A percentile compares a stretch with the other conserved stretches of the same genome.
phyloP scores from a whole-genome alignment of 1,140 invertebrate genomes.

The Battus philenor region DNA sequence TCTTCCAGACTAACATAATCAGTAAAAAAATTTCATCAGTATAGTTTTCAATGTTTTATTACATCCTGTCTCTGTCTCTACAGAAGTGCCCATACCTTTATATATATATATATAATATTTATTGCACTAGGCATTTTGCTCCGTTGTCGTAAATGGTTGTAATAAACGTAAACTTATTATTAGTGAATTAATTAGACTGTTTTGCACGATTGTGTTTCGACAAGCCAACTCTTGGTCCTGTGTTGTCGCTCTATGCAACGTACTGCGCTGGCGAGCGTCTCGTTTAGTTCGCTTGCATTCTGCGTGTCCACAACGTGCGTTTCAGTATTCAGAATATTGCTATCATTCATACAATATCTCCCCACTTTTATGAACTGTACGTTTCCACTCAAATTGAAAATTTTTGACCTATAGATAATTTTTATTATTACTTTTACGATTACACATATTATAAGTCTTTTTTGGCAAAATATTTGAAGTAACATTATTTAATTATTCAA shows the following conservation, averaged over 20 bases:
- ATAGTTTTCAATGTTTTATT: slow-evolving; percentile 51
- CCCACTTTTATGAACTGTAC: slow-evolving; percentile 42
- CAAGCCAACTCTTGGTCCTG: neutral
- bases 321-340: slow-evolving; percentile 36
- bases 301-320: slow-evolving; percentile 39
- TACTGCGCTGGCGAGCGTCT: slow-evolving; percentile 65
- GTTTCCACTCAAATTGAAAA: slow-evolving; percentile 64
- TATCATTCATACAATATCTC: slow-evolving; percentile 51
- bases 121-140: slow-evolving; percentile 65
- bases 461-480: slow-evolving; percentile 72
- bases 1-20: too few relatives aligned
- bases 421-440: slow-evolving; percentile 71
- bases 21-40: too few relatives aligned
- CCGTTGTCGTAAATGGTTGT: slow-evolving; percentile 70
- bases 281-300: slow-evolving; percentile 23
- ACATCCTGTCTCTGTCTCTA: slow-evolving; percentile 47
- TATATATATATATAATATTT: slow-evolving; percentile 24
- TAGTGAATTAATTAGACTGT: slow-evolving; percentile 68
- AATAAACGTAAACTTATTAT: slow-evolving; percentile 63
- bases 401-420: slow-evolving; percentile 68
- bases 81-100: slow-evolving; percentile 55
- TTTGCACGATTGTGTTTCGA: slow-evolving; percentile 47
- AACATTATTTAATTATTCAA: slow-evolving; percentile 75
- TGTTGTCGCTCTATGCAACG: slow-evolving; percentile 18
- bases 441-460: slow-evolving; percentile 68